These are phyloP conservation scores for Ornithoptera priamus DNA, from an alignment of 2,888 invertebrate genomes.

Conservation along the genomic window DNA sequence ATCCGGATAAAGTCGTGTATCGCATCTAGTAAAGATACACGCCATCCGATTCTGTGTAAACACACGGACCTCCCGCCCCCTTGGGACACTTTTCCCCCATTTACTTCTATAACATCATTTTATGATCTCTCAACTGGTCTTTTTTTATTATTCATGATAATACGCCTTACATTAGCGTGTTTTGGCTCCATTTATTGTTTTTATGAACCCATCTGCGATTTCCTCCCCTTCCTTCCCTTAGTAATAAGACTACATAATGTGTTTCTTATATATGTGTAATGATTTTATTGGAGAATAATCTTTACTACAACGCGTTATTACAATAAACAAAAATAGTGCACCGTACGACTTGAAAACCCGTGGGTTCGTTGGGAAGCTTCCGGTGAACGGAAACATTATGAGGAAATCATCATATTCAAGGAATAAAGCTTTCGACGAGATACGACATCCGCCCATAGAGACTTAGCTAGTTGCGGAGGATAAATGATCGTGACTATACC, in stretches of 20 bases:
- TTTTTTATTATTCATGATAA: constrained; percentile 76
- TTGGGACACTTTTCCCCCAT: constrained; percentile 65
- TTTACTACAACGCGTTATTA: too few relatives aligned
- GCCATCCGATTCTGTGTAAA: constrained; percentile 28
- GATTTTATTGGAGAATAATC: too few relatives aligned
- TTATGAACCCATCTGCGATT: constrained; percentile 44
- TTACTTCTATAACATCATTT: constrained; percentile 74
- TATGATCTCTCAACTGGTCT: constrained; percentile 67
- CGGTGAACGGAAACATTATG: too few relatives aligned
- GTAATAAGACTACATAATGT: constrained; percentile 46
- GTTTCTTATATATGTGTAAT: constrained; percentile 13
- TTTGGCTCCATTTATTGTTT: constrained; percentile 52
- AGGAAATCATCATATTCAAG: too few relatives aligned
- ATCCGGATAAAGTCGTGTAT: neutral
- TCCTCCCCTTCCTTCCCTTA: constrained; percentile 41
- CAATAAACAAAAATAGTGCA: too few relatives aligned
- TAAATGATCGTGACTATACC: too few relatives aligned
- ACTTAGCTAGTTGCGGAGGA: too few relatives aligned
- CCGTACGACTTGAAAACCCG: too few relatives aligned
- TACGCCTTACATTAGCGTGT: constrained; percentile 68
- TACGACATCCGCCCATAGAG: too few relatives aligned
- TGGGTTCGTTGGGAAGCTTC: too few relatives aligned
- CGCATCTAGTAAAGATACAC: constrained; percentile 27
- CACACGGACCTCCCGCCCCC: constrained; percentile 46
- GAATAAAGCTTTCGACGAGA: too few relatives aligned